These are phyloP conservation scores for Amphiprion ocellaris DNA, from an alignment of 2,113 vertebrate species.

Conservation along the genomic window DNA sequence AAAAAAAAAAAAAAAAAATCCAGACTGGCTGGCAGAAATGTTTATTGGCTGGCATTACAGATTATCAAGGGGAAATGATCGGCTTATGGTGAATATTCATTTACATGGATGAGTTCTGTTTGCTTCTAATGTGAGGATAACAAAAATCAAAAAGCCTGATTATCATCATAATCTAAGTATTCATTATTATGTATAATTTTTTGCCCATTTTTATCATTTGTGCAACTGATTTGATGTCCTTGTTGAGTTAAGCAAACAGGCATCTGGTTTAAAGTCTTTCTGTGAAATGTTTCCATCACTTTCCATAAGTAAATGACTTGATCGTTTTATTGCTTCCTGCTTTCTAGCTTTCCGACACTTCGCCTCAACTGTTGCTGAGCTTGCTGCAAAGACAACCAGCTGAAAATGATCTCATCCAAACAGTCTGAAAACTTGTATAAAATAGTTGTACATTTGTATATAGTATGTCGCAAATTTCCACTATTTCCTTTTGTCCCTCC, in stretches of 20 bases:
- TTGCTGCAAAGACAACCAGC: not conserved
- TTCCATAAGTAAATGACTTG: conserved; percentile 1
- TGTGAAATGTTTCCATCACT: not conserved
- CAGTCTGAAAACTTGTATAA: not conserved
- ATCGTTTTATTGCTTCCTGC: conserved; percentile 24
- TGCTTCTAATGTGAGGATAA: no score
- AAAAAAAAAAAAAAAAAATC: no score
- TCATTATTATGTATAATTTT: not conserved
- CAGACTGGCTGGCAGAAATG: no score
- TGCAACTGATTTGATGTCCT: not conserved
- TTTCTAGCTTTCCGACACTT: not conserved
- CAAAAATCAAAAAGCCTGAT: no score
- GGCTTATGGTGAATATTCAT: no score
- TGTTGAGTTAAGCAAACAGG: not conserved
- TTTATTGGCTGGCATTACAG: no score
- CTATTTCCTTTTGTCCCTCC: no score
- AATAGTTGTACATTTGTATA: no score
- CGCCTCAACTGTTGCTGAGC: not conserved
- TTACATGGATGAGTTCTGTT: no score
- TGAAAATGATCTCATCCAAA: not conserved
- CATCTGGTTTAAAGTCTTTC: not conserved
- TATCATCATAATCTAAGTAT: no score
- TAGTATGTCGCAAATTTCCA: no score
- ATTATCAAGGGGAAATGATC: no score
- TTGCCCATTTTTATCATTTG: not conserved